Evolutionary conservation across 2,797 vertebrate genomes (phyloP), one percentile per base, ranked within the genome.

Genomic region (Karalla daura): DNA sequence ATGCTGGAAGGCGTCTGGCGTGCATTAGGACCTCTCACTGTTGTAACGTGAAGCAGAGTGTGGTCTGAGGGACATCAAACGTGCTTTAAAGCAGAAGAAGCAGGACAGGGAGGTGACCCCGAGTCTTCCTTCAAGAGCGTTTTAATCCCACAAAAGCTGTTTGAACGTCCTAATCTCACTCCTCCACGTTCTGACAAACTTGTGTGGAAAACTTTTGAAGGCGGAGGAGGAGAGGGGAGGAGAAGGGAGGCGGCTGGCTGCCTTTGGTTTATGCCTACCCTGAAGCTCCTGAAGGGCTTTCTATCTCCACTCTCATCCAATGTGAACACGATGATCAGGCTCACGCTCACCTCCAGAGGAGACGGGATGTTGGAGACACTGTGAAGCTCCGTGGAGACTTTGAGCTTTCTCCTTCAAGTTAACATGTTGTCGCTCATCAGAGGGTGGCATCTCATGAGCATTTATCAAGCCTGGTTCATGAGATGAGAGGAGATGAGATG

Each of bases 21-120:
- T 24, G 52, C 72, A 71, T 51, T 39, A 73, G 79, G 64, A 52
- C 66, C 71, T 72, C 68, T 74, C 74, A 25, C 47, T 63, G 74
- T 61, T 15, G 24, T 80, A 58, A 69, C 50, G 65, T 65, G 61
- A 43, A 80, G 72, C 39, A 21, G 61, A 79, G 75, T 40, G 65
- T 20, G 37, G 53, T 61, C 52, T 53, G 44, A 20, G 67, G 44
- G 55, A 84, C 63, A 33, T 66, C 63, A 47, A 76, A 55, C 70
- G 44, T 45, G 70, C 63, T 74, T 78, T n/a, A 46, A 27, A 66
- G 40, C 14, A 17, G 60, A 70, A 55, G 33, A 63, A 37, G 45
- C 9, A 10, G 17, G 40, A 27, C 1, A 15, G n/a, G 13, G 47
- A 39, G 44, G 6, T 63, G 71, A 76, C 76, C 70, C 54, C 4